Evolutionary conservation across 2,888 invertebrate species (phyloP).

Genomic region (Auanema sp.): DNA sequence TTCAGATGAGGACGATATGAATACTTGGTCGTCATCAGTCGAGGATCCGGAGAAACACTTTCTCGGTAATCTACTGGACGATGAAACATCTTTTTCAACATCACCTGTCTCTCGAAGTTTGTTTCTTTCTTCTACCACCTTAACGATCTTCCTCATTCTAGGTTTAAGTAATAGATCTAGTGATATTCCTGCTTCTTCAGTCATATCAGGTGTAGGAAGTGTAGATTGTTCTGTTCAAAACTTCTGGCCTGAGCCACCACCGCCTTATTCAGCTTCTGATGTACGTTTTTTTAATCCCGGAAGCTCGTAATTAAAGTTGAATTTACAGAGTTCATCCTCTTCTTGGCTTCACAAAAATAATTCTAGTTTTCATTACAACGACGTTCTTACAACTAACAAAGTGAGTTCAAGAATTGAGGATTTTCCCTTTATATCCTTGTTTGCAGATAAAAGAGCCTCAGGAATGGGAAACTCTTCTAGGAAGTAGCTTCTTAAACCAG

Average conservation of each 20-base stretch:
- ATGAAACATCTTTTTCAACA: slow-evolving; percentile 25
- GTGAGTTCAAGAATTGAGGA: not conserved
- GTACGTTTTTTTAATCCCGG: no score
- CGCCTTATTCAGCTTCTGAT: slow-evolving; percentile 32
- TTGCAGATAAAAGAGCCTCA: not conserved
- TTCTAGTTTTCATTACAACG: not conserved
- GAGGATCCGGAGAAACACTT: slow-evolving; percentile 51
- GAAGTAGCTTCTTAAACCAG: not conserved
- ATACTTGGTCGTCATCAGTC: slow-evolving; percentile 21
- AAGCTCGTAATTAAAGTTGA: no score
- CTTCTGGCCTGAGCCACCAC: slow-evolving; percentile 46
- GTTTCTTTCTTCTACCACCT: not conserved
- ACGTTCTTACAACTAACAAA: not conserved
- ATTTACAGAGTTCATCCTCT: not conserved
- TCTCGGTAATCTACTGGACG: slow-evolving; percentile 48
- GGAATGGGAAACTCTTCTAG: slow-evolving; percentile 1
- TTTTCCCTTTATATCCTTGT: not conserved
- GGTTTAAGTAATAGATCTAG: not conserved
- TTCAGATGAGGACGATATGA: slow-evolving; percentile 14
- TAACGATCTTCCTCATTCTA: not conserved
- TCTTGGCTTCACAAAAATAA: not conserved
- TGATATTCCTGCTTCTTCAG: slow-evolving; percentile 14
- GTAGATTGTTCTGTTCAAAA: not conserved
- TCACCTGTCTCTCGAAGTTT: slow-evolving; percentile 1
- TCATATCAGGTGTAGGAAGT: slow-evolving; percentile 14